Percentiles rank a stretch among this genome's conserved stretches.
These are phyloP conservation scores for Hecatera dysodea DNA, from an alignment of 2,888 invertebrate species.

Conservation along the genomic window DNA sequence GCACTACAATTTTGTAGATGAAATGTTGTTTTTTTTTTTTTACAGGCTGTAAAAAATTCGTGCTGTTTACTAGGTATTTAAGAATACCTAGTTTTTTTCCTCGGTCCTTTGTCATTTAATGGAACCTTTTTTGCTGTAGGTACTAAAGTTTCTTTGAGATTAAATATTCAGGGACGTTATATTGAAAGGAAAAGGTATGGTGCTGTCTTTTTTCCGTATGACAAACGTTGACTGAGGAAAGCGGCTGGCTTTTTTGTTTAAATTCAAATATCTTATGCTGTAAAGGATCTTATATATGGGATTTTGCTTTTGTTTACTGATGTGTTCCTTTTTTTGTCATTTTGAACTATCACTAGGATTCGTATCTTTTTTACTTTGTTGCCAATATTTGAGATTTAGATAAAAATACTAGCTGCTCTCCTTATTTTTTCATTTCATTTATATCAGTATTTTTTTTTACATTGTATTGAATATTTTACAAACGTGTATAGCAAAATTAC, in stretches of 20 bases:
- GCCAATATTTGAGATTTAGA: neutral
- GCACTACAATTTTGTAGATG: conserved; percentile 41
- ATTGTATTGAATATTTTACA: too few relatives aligned
- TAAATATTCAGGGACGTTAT: conserved; percentile 39
- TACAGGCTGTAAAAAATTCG: conserved; percentile 9
- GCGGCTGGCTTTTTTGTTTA: conserved; percentile 4
- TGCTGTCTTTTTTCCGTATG: conserved; percentile 3
- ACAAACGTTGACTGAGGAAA: conserved; percentile 7
- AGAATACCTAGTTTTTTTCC: conserved; percentile 21
- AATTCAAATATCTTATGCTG: conserved; percentile 4
- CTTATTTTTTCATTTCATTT: too few relatives aligned
- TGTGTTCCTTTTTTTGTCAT: neutral
- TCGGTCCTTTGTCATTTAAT: conserved; percentile 26
- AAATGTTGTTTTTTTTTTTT: conserved; percentile 35
- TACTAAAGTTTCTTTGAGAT: conserved; percentile 31
- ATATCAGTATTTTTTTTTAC: too few relatives aligned
- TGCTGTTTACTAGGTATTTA: conserved; percentile 20
- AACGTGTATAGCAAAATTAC: too few relatives aligned
- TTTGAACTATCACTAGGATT: neutral
- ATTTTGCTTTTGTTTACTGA: neutral
- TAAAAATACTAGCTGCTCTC: neutral
- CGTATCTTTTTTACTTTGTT: neutral
- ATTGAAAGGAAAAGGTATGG: conserved; percentile 11
- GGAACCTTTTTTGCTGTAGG: conserved; percentile 27
- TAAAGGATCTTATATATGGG: conserved; percentile 8